phyloP scores from a whole-genome alignment of 2,888 invertebrate species.

The Chrysomela aeneicollis region DNA sequence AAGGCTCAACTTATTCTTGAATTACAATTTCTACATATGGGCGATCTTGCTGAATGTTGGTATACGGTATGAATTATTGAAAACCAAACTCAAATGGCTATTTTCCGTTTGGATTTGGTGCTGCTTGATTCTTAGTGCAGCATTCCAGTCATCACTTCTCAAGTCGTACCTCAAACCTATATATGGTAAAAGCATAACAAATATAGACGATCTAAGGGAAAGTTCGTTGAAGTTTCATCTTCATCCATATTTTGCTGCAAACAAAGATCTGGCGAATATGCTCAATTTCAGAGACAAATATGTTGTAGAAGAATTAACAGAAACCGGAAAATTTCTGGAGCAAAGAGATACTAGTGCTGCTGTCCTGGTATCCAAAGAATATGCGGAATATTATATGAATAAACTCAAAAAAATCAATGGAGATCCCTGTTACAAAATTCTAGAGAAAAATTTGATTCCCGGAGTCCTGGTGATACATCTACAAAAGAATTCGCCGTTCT shows the following conservation, averaged over 20 bases:
- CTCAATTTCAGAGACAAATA: constrained; percentile 13
- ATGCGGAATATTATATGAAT: constrained; percentile 18
- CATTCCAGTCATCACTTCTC: constrained; percentile 21
- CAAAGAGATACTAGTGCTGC: constrained; percentile 9
- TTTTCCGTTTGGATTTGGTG: constrained; percentile 20
- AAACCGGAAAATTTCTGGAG: constrained; percentile 2
- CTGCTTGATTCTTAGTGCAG: constrained; percentile 11
- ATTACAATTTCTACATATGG: constrained; percentile 13
- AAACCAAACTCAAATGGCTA: constrained; percentile 21
- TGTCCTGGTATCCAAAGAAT: constrained; percentile 11
- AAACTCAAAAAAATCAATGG: constrained; percentile 10
- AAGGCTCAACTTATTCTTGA: neutral
- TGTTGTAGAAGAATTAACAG: neutral
- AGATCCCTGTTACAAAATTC: constrained; percentile 19
- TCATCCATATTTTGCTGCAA: neutral
- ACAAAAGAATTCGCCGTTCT: constrained; percentile 17
- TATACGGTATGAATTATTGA: neutral
- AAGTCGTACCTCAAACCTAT: constrained; percentile 23
- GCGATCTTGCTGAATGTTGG: constrained; percentile 10
- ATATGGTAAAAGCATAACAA: constrained; percentile 14
- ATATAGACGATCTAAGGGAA: constrained; percentile 21
- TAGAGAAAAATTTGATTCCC: constrained; percentile 23
- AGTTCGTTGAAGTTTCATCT: constrained; percentile 23
- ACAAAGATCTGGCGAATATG: neutral
- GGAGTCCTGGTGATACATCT: constrained; percentile 18